A percentile compares a stretch with the other conserved stretches of the same genome.
phyloP scores from a whole-genome alignment of 2,797 vertebrate species.

The Pelodytes ibericus region DNA sequence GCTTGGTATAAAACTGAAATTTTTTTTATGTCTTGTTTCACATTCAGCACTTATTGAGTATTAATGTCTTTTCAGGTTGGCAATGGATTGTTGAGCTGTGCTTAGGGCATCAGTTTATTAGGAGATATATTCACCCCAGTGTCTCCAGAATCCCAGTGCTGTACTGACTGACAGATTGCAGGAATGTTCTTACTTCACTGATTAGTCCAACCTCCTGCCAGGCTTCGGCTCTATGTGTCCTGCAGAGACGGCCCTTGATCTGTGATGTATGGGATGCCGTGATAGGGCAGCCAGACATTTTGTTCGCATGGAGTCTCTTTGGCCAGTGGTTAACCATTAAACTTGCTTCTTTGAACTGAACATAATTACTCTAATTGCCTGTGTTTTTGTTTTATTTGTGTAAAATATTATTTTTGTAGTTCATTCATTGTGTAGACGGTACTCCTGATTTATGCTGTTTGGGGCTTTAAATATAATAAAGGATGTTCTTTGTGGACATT shows the following conservation, averaged over 20 bases:
- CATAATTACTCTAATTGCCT: slow-evolving; percentile 70
- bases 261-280: slow-evolving; percentile 73
- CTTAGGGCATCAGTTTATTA: too few species aligned
- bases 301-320: slow-evolving; percentile 64
- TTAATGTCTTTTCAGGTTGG: too few species aligned
- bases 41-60: too few species aligned
- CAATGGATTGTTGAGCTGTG: too few species aligned
- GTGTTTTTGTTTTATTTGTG: slow-evolving; percentile 49
- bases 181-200: slow-evolving; percentile 75
- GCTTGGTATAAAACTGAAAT: too few species aligned
- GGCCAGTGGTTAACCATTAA: slow-evolving; percentile 57
- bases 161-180: slow-evolving; percentile 64
- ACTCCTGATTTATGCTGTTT: not conserved
- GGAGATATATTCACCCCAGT: slow-evolving; percentile 9
- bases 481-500: not conserved
- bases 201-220: slow-evolving; percentile 87
- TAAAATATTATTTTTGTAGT: slow-evolving; percentile 3
- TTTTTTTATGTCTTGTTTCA: too few species aligned
- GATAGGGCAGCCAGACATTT: slow-evolving; percentile 65
- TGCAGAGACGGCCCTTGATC: slow-evolving; percentile 79
- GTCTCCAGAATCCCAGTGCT: slow-evolving; percentile 57
- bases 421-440: not conserved
- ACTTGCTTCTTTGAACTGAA: slow-evolving; percentile 58
- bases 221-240: slow-evolving; percentile 71
- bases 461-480: not conserved